phyloP scores from a whole-genome alignment of 2,888 invertebrate species.

The Polylopha cassiicola region DNA sequence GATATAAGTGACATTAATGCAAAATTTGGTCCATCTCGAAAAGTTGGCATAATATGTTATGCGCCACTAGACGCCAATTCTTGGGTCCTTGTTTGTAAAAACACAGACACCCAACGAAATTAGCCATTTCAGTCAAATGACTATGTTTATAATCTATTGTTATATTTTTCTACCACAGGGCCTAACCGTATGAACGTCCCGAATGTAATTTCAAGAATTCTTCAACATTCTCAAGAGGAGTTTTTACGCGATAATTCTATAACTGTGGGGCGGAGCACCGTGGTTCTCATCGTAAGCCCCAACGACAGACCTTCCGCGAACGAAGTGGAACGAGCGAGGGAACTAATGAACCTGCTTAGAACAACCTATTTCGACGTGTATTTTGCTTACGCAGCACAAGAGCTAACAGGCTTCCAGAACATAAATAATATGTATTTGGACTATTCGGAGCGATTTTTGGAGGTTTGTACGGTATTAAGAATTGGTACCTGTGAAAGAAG shows the following conservation, averaged over 20 bases:
- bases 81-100: no score
- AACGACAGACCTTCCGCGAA: constrained; percentile 58
- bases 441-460: constrained; percentile 69
- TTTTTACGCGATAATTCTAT: constrained; percentile 51
- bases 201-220: constrained; percentile 64
- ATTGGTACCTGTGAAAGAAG: no score
- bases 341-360: constrained; percentile 63
- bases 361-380: constrained; percentile 70
- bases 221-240: constrained; percentile 64
- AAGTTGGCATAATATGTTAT: no score
- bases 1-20: no score
- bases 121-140: no score
- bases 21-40: no score
- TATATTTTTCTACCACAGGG: no score
- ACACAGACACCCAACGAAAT: no score
- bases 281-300: constrained; percentile 73
- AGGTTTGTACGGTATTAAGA: no score
- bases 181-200: constrained; percentile 71
- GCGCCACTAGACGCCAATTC: no score
- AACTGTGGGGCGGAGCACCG: constrained; percentile 64
- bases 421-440: constrained; percentile 66
- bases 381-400: constrained; percentile 70
- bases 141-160: no score
- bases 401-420: constrained; percentile 60
- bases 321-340: constrained; percentile 57